phyloP scores from a whole-genome alignment of 2,888 invertebrate species.

The Mactromeris polynyma region DNA sequence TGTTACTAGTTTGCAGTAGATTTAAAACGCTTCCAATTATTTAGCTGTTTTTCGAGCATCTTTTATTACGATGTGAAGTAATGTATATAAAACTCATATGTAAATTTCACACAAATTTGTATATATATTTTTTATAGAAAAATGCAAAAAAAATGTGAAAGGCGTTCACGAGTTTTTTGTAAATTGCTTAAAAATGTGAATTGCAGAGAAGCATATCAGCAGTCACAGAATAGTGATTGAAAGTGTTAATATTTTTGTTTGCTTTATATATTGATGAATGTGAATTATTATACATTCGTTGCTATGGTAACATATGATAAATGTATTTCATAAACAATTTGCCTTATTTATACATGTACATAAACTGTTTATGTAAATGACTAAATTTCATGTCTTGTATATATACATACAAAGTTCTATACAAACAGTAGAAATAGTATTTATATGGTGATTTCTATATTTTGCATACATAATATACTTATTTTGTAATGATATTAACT shows the following conservation, averaged over 20 bases:
- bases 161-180: not conserved
- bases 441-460: constrained; percentile 37
- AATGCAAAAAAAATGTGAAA: not conserved
- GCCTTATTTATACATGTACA: constrained; percentile 21
- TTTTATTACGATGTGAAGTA: not conserved
- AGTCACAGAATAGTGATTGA: not conserved
- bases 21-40: not conserved
- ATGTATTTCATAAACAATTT: not conserved
- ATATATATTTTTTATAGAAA: not conserved
- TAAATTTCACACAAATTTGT: not conserved
- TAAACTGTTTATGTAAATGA: not conserved
- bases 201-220: not conserved
- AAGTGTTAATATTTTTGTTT: not conserved
- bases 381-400: constrained; percentile 25
- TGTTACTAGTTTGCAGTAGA: constrained; percentile 6
- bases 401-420: constrained; percentile 21
- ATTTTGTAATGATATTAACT: constrained; percentile 47
- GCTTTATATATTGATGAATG: not conserved
- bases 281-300: not conserved
- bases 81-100: not conserved
- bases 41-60: not conserved
- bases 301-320: not conserved
- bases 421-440: constrained; percentile 30
- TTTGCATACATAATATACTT: constrained; percentile 35
- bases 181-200: not conserved